A percentile compares a stretch with the other conserved stretches of the same genome.
Evolutionary conservation across 2,888 invertebrate genomes (phyloP).

Genomic region (Empis stercorea): DNA sequence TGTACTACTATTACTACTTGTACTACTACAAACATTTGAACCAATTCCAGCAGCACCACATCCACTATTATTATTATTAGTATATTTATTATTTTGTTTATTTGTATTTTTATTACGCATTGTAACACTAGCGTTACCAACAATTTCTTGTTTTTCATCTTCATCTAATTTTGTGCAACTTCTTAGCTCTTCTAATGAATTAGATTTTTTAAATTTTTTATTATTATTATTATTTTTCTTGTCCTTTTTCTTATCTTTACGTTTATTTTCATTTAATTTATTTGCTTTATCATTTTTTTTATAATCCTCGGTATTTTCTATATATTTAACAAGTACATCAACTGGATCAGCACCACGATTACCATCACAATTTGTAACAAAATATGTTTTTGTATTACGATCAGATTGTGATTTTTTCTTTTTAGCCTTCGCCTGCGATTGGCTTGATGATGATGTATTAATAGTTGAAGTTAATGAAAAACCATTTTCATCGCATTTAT

Average conservation of each 20-base stretch:
- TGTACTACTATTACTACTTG: slow-evolving; percentile 24
- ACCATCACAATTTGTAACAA: slow-evolving; percentile 54
- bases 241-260: slow-evolving; percentile 33
- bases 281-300: slow-evolving; percentile 34
- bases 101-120: slow-evolving; percentile 24
- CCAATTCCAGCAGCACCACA: slow-evolving; percentile 9
- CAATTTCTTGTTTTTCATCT: slow-evolving; percentile 37
- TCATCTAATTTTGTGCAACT: slow-evolving; percentile 64
- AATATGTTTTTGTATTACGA: slow-evolving; percentile 38
- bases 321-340: slow-evolving; percentile 63
- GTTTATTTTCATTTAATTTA: slow-evolving; percentile 40
- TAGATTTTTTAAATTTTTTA: slow-evolving; percentile 50
- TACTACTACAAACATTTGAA: slow-evolving; percentile 20
- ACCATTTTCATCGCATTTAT: slow-evolving; percentile 64
- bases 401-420: slow-evolving; percentile 44
- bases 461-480: slow-evolving; percentile 43
- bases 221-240: slow-evolving; percentile 28
- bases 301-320: slow-evolving; percentile 47
- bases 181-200: slow-evolving; percentile 64
- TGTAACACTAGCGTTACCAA: slow-evolving; percentile 23
- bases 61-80: slow-evolving; percentile 7
- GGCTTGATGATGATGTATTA: slow-evolving; percentile 30
- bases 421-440: slow-evolving; percentile 47
- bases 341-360: slow-evolving; percentile 68
- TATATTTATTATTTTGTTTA: slow-evolving; percentile 16